Base-by-base conservation (phyloP, 2,888 invertebrate genomes). In the Macrophya alboannulata region DNA sequence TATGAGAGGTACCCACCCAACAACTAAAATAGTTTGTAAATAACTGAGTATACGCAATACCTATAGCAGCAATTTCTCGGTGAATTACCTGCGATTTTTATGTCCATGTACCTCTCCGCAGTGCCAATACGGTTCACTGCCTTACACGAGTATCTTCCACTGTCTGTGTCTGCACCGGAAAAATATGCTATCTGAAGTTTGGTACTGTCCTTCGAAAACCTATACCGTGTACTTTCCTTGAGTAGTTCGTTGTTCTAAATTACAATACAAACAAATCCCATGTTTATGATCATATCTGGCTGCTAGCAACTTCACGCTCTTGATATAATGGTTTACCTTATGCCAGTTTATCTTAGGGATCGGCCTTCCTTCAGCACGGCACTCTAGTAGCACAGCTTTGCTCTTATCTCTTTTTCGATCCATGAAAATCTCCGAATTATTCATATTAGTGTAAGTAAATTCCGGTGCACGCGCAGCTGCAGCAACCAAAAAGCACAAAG, bases 281-380 rank as follows among this genome's bases (percentile, higher is more conserved):
- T 31, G 31, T 31, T 31, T 31, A 31, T 31, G 31, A 31, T 31
- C 1, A 31, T 31, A 31, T 3, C 31, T 31, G 31, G 31, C 31
- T 31, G 31, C 31, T 79, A 55, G 62, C 21, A 1, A 21, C n/a
- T 5, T 51, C 5, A 1, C n/a, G 17, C 51, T 4, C 82, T 37
- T 86, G 85, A 17, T 25, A 15, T 15, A 25, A 48, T 15, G n/a
- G 74, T 91, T 91, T 95, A 96, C 97, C 95, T 97, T 97, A 88
- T 94, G 95, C 98, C 98, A 98, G 0, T 91, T 92, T 0, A 97
- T 94, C 0, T 88, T 91, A 15, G 81, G 81, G n/a, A 43, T 43
- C 1, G 93, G 93, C 89, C 90, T 90, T 84, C 93, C 93, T 37
- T 77, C 85, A 4, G 89, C 90, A 12, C 87, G 86, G 85, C 93